Base-by-base conservation (phyloP, 1,140 invertebrate genomes). In the Drosophila arawakana region DNA sequence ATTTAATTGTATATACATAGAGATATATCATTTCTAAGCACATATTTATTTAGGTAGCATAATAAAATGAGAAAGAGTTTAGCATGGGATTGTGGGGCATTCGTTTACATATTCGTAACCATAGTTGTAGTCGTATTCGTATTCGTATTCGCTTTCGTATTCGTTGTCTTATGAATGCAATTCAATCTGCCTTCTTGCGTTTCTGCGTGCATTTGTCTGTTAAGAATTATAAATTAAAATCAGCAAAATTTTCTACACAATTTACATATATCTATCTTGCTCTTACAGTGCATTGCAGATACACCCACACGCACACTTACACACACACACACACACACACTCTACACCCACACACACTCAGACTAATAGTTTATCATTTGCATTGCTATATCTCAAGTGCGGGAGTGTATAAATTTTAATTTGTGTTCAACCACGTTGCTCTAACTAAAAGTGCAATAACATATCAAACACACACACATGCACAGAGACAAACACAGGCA, bases 391-490 rank as follows among this genome's bases (percentile, higher is more conserved):
- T 35, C 50, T 10, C 49, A 54, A 54, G 62, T 66, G 62, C 62
- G 44, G 49, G 46, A 50, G 47, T 49, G 34, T 59, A 69, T 69
- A 60, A 69, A 69, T 69, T 49, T 59, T 52, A 60, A 69, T 67
- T 67, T 57, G 65, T 35, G 35, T 35, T 39, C 44, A 58, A 46
- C 35, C 34, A 37, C 65, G 54, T 47, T 57, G 65, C 15, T 54
- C 43, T 35, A 67, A 39, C 65, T 58, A 58, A 67, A 58, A 67
- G 65, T 57, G 46, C 39, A 54, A 55, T 55, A 66, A 66, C 63
- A 57, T 66, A 66, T 63, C 49, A 39, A 50, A 54, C 52, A 63
- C 25, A 41, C 15, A 61, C 52, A 55, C 41, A 35, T 9, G 41
- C 35, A 58, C 41, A n/a, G 37, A 62, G 8, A 13, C 9, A 30